Evolutionary conservation across 30 jellyfish, hydroid and myxozoan genomes (phyloP), one percentile per base, ranked within the genome.

Genomic region (Aurelia sp.): DNA sequence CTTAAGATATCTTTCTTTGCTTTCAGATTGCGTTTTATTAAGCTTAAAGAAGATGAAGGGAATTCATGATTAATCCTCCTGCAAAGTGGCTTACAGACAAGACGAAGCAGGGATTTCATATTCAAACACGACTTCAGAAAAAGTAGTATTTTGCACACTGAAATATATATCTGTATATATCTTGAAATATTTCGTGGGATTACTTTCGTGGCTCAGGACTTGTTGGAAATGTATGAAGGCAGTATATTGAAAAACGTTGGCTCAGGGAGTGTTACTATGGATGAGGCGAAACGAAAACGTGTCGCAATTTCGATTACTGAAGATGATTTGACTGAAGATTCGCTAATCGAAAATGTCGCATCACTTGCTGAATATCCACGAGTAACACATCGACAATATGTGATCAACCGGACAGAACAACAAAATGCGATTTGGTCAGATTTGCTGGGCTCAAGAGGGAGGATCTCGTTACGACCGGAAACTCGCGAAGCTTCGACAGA

Each of bases 361-460:
- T 67, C 87, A 13, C 90, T 88, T 4, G 44, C 75, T 20, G 91
- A 88, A 16, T 88, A 48, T 48, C 96, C 96, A 20, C 57, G 96
- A 70, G 81, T 78, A 4, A 88, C 96, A 5, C 88, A 88, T 22
- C 91, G 96, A 18, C 91, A 78, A 67, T 88, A 88, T 70, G 96
- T 88, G 33, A 78, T 88, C 10, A 88, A 88, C 84, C 70, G 77
- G 51, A 58, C 80, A 4, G 96, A 88, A 50, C 96, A 88, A 69
- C 84, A 79, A 27, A 72, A 78, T 12, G 91, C 82, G 77, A 50
- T 88, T 18, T 88, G 96, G 96, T 48, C 64, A 5, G 96, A 88
- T 63, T 58, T 88, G 77, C 76, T 88, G 9, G 96, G 96, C 41
- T 18, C 87, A 30, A 67, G 84, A 27, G 81, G 96, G 69, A 74